phyloP scores from a whole-genome alignment of 2,113 vertebrate genomes.

The Stictonetta naevosa region DNA sequence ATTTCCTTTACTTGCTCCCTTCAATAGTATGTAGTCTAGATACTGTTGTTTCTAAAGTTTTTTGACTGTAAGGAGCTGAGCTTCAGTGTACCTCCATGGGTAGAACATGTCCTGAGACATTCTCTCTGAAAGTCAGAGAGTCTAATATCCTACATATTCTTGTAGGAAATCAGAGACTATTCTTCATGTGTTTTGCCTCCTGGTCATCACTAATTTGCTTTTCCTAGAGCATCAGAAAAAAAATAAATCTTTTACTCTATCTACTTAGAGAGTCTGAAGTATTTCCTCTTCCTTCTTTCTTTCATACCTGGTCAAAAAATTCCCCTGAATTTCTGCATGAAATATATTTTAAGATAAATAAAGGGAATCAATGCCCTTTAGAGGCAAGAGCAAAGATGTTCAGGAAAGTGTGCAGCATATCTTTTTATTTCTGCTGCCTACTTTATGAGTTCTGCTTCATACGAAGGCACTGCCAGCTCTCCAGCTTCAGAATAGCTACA shows the following conservation, averaged over 20 bases:
- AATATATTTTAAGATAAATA: neutral
- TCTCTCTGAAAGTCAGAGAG: neutral
- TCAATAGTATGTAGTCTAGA: neutral
- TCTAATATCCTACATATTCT: fast-evolving
- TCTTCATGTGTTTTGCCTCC: neutral
- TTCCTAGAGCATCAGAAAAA: neutral
- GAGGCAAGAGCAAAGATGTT: neutral
- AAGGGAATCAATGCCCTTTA: neutral
- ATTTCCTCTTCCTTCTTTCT: neutral
- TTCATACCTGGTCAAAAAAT: neutral
- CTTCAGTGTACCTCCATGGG: neutral
- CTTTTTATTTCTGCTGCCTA: neutral
- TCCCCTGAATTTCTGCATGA: neutral
- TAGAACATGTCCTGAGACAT: neutral
- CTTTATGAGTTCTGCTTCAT: neutral
- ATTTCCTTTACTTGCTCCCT: neutral
- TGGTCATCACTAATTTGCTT: neutral
- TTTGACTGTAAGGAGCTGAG: neutral
- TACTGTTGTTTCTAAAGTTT: neutral
- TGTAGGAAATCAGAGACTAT: neutral
- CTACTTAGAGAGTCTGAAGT: neutral
- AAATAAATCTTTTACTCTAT: neutral
- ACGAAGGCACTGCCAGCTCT: neutral
- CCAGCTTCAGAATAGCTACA: neutral
- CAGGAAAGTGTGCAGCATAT: neutral